Evolutionary conservation across 2,113 vertebrate genomes (phyloP), one percentile per base, ranked within the genome.

Genomic region (Cichladusa arquata): DNA sequence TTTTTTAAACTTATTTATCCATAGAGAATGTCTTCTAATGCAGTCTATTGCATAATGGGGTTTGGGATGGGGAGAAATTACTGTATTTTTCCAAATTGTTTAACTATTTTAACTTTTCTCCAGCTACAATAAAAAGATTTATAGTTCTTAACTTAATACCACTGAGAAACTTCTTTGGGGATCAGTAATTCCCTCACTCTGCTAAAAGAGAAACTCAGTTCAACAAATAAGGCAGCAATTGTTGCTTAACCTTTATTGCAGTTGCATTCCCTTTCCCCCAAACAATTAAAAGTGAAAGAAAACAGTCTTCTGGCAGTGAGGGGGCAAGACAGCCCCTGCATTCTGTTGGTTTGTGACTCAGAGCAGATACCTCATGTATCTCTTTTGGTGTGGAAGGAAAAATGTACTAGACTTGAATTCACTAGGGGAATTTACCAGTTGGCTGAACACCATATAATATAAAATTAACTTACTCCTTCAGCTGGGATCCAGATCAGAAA

Each of bases 271-370:
- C 84, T 87, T 93, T 81, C 40, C 78, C 81, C 80, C 6, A 77
- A 88, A 86, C 71, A 95, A 86, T 90, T 95, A 84, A 67, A 94
- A 89, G 45, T 34, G 45, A 74, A 94, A 84, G 42, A 77, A 93
- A 90, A 64, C n/a, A 79, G 34, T 38, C n/a, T 78, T 76, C 40
- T 86, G 48, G 29, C 23, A 51, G 26, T 31, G 56, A 65, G 71
- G 58, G 33, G 73, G 45, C 8, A 20, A 56, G 47, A n/a, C 15
- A 73, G 16, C 8, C 38, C 2, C 33, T 47, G 33, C 1, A 1
- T 73, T 81, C 70, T 69, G 28, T 31, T 76, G 77, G 20, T 36
- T 81, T 78, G 60, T 0, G 5, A n/a, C 62, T 88, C 80, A n/a
- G 76, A 83, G 47, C 47, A 70, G 26, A 3, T 73, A 65, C 8